Conservation (phyloP, 2,888 invertebrate species). For the Augiades crinisus region DNA sequence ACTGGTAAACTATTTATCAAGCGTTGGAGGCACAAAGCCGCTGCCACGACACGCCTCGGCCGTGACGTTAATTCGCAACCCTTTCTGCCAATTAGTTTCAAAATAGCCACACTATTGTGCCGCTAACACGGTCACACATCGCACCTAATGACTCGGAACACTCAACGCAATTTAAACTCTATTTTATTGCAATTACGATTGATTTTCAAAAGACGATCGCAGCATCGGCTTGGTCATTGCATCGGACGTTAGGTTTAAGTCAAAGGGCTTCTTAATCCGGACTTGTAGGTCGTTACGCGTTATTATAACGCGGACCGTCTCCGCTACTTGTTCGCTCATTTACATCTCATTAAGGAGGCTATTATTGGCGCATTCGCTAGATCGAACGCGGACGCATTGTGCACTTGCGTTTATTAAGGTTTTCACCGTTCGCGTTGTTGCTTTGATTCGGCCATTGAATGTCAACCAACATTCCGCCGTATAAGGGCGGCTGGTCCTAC, state of each 20-base stretch:
- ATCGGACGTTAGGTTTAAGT: slow-evolving; percentile 71
- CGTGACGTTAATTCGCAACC: slow-evolving; percentile 80
- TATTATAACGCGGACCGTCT: slow-evolving; percentile 78
- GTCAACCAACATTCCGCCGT: slow-evolving; percentile 2
- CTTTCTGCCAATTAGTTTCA: slow-evolving; percentile 81
- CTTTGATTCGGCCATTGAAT: slow-evolving; percentile 20
- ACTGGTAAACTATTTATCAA: slow-evolving; percentile 49
- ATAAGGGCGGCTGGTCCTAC: neutral
- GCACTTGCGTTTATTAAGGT: slow-evolving; percentile 27
- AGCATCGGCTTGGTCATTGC: slow-evolving; percentile 53
- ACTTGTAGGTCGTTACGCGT: slow-evolving; percentile 81
- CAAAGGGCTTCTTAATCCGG: slow-evolving; percentile 82
- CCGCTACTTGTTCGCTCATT: slow-evolving; percentile 79
- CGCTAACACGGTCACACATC: slow-evolving; percentile 63
- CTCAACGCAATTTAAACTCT: slow-evolving; percentile 41
- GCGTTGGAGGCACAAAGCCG: slow-evolving; percentile 56
- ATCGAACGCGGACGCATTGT: slow-evolving; percentile 19
- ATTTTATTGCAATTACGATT: slow-evolving; percentile 38
- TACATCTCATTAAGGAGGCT: slow-evolving; percentile 80
- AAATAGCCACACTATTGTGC: slow-evolving; percentile 79
- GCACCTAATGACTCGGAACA: slow-evolving; percentile 54
- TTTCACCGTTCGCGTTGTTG: slow-evolving; percentile 28
- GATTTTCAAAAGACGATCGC: slow-evolving; percentile 21
- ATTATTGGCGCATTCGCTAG: slow-evolving; percentile 61
- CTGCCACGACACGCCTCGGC: slow-evolving; percentile 56